These are phyloP conservation scores for Cephus runcator DNA, from an alignment of 2,888 invertebrate genomes.

Conservation along the genomic window DNA sequence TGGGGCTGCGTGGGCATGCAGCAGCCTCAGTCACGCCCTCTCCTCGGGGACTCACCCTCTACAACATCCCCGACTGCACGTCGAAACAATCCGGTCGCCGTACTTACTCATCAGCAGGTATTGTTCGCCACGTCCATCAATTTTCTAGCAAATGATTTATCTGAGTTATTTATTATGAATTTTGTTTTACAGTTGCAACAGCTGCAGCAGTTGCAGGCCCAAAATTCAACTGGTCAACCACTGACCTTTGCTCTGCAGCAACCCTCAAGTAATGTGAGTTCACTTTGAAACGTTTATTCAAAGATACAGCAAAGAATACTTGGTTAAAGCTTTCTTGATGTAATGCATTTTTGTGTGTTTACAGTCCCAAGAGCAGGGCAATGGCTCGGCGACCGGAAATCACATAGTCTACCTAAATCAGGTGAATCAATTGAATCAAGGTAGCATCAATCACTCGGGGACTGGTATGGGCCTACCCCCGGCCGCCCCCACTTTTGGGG, in stretches of 20 bases:
- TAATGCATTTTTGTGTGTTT: conserved; percentile 24
- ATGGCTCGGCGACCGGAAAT: conserved; percentile 61
- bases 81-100: conserved; percentile 61
- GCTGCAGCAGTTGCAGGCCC: conserved; percentile 60
- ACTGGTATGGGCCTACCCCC: conserved; percentile 66
- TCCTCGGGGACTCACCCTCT: conserved; percentile 66
- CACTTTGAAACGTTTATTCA: neutral
- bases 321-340: neutral
- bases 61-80: conserved; percentile 64
- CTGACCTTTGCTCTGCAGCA: conserved; percentile 63
- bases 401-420: conserved; percentile 64
- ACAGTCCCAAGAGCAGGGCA: conserved; percentile 60
- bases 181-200: conserved; percentile 54
- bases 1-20: conserved; percentile 67
- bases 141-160: neutral
- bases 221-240: conserved; percentile 59
- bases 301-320: neutral
- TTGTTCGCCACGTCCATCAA: neutral
- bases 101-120: conserved; percentile 63
- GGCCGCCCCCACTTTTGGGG: conserved; percentile 66
- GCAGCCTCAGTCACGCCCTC: conserved; percentile 67
- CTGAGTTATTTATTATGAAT: neutral
- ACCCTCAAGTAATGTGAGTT: conserved; percentile 57
- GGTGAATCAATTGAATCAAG: conserved; percentile 63
- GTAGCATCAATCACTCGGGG: conserved; percentile 62